phyloP scores from a whole-genome alignment of 2,888 invertebrate genomes.

The Conistra vaccinii region DNA sequence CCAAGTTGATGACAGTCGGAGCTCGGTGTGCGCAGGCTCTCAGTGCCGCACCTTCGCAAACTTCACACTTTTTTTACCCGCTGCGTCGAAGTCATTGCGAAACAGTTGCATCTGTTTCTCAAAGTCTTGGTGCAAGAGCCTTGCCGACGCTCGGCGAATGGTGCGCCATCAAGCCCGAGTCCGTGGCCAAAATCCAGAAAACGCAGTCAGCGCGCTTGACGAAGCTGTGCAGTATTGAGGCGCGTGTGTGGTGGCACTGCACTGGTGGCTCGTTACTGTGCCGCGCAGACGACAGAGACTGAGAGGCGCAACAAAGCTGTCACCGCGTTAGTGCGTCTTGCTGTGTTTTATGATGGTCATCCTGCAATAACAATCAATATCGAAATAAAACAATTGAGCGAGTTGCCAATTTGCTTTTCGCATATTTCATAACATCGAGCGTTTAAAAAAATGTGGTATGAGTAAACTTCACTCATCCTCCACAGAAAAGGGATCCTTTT shows the following conservation, averaged over 20 bases:
- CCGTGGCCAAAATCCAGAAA: conserved; percentile 76
- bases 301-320: conserved; percentile 74
- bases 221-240: conserved; percentile 79
- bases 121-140: conserved; percentile 30
- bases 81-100: conserved; percentile 54
- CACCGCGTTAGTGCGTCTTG: conserved; percentile 67
- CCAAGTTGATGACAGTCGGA: conserved; percentile 70
- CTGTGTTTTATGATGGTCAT: too few relatives aligned
- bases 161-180: conserved; percentile 78
- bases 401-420: too few relatives aligned
- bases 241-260: conserved; percentile 79
- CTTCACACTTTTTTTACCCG: conserved; percentile 44
- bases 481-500: too few relatives aligned
- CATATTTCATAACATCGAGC: too few relatives aligned
- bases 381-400: too few relatives aligned
- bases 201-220: conserved; percentile 78
- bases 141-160: conserved; percentile 51
- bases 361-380: too few relatives aligned
- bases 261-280: conserved; percentile 78
- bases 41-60: conserved; percentile 70
- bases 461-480: too few relatives aligned
- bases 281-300: conserved; percentile 35
- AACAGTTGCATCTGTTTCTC: conserved; percentile 47
- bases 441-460: too few relatives aligned
- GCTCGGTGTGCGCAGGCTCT: conserved; percentile 74